Evolutionary conservation across 2,113 vertebrate species (phyloP).

Genomic region (Clarias macrocephalus): DNA sequence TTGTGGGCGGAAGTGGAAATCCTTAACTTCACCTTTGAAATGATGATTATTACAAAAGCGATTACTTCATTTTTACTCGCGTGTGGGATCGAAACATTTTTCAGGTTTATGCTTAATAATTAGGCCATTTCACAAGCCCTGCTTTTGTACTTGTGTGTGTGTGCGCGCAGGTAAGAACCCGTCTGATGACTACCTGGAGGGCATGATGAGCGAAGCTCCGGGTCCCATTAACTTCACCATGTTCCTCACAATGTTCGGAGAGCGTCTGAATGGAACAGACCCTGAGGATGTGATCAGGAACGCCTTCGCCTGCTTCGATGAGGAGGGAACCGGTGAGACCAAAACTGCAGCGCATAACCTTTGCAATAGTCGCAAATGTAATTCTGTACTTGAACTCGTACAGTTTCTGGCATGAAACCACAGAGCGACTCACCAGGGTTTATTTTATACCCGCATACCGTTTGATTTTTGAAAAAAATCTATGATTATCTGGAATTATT

Average conservation of each 20-base stretch:
- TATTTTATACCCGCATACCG: not conserved
- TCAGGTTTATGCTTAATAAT: not conserved
- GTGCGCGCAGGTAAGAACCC: constrained; percentile 89
- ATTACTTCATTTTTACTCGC: not conserved
- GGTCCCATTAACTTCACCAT: constrained; percentile 99
- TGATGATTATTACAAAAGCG: not conserved
- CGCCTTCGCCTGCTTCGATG: constrained; percentile 96
- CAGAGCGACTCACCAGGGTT: not conserved
- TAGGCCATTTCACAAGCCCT: not conserved
- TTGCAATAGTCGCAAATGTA: not conserved
- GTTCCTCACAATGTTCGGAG: constrained; percentile 99
- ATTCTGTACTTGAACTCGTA: not conserved
- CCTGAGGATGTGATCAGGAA: constrained; percentile 98
- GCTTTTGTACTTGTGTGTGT: not conserved
- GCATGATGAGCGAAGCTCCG: constrained; percentile 97
- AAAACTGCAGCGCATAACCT: not conserved
- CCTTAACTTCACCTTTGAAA: not conserved
- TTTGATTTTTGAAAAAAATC: not conserved
- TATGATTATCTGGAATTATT: not conserved
- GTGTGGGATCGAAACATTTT: not conserved
- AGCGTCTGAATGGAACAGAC: constrained; percentile 95
- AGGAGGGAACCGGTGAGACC: constrained; percentile 87
- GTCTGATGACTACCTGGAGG: constrained; percentile 95
- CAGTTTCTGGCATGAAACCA: not conserved
- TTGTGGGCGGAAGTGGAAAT: not conserved